Percentiles rank a stretch among this genome's conserved stretches.
phyloP scores from a whole-genome alignment of 2,113 vertebrate genomes.

The Amia ocellicauda region DNA sequence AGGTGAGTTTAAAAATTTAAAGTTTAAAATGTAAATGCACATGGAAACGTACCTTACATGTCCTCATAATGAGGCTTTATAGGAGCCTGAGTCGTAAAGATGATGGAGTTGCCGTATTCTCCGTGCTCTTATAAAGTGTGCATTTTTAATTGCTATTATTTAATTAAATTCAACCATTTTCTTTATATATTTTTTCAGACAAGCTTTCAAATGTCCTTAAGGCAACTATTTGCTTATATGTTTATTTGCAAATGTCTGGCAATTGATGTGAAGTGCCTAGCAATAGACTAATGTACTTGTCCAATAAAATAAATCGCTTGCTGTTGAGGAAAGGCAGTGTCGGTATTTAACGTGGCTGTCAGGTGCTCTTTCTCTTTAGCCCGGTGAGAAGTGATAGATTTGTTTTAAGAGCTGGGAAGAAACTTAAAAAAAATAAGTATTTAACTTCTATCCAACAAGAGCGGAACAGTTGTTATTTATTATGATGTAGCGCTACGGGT shows the following conservation, averaged over 20 bases:
- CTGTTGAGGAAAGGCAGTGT: no score
- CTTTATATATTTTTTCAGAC: not conserved
- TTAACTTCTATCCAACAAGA: slow-evolving; percentile 16
- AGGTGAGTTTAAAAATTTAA: not conserved
- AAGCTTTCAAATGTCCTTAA: slow-evolving; percentile 7
- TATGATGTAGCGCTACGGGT: slow-evolving; percentile 40
- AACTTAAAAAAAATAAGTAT: slow-evolving; percentile 29
- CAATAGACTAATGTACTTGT: not conserved
- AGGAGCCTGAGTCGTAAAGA: not conserved
- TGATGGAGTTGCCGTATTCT: not conserved
- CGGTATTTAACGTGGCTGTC: not conserved
- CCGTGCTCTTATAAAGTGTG: not conserved
- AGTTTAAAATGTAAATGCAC: not conserved
- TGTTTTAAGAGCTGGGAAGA: slow-evolving; percentile 29
- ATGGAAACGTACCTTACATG: no score
- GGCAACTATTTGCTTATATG: slow-evolving; percentile 13
- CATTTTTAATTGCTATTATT: slow-evolving; percentile 12
- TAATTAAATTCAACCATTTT: slow-evolving; percentile 4
- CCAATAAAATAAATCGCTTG: no score
- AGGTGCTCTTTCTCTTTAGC: slow-evolving; percentile 5
- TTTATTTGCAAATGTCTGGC: slow-evolving; percentile 21
- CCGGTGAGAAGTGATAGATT: slow-evolving; percentile 17
- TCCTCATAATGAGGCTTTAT: not conserved
- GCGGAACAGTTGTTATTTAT: slow-evolving; percentile 17
- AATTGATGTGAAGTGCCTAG: slow-evolving; percentile 11